Evolutionary conservation across 2,113 vertebrate genomes (phyloP), one percentile per base, ranked within the genome.

Genomic region (Benitochromis conjunctus): DNA sequence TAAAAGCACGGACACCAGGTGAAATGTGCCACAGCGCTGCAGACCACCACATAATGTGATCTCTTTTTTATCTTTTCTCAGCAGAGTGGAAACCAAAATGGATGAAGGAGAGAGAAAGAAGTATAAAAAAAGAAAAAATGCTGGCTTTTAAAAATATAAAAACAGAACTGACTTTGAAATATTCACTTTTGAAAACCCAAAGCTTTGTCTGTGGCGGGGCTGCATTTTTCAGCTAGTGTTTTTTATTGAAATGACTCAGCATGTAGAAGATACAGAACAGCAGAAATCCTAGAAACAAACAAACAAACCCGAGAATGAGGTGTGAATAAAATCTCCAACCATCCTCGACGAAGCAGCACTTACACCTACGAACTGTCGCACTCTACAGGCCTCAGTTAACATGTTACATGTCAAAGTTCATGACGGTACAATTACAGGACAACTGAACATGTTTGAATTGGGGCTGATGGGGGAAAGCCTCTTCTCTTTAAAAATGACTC

Each of bases 31-130:
- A 90, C 54, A 6, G 81, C 6, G 16, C 74, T 84, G 80, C 81
- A 57, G 64, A 90, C 74, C 80, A 80, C 87, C n/a, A 87, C 66
- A 53, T 38, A 19, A 83, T 57, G 7, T 66, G 74, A 92, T 88
- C 91, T 87, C 69, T 2, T 31, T 86, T 90, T 86, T 92, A 91
- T 88, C 86, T 81, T 69, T 76, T 56, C 86, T 92, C 88, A 90
- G 90, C 92, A 92, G 80, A 89, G 60, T 60, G 60, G 62, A 88
- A 92, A 86, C 93, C 54, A 54, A 91, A 88, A 90, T n/a, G 54
- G 36, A 90, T 53, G 3, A 26, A 54, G 0, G 46, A 46, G 10
- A 62, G 43, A 3, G 43, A 78, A 53, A 64, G 64, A 26, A 71
- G 21, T 0, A 3, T 4, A 66, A 74, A 29, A 71, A 74, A 87